Evolutionary conservation across 2,113 vertebrate species (phyloP).

Genomic region (Etia nguti): DNA sequence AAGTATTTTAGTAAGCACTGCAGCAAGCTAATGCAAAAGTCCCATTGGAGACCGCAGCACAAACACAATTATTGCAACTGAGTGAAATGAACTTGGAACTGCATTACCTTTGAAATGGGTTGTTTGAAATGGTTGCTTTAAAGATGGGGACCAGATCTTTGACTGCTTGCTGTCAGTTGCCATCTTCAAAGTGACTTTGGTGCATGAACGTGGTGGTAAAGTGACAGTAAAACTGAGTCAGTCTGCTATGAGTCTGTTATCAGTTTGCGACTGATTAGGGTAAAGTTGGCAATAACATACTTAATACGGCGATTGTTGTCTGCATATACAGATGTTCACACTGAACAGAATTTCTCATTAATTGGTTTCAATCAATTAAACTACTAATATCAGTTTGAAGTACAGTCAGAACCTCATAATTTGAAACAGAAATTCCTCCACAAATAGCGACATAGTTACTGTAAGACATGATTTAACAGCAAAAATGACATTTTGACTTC

Average conservation of each 20-base stretch:
- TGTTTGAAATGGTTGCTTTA: neutral
- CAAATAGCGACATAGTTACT: neutral
- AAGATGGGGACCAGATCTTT: neutral
- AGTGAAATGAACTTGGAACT: neutral
- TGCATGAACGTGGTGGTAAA: neutral
- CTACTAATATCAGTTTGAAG: neutral
- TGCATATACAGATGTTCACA: neutral
- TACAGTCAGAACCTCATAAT: neutral
- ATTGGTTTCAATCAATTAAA: neutral
- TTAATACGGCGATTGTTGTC: neutral
- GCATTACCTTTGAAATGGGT: neutral
- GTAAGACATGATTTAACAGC: neutral
- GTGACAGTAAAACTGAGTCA: neutral
- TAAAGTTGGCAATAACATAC: neutral
- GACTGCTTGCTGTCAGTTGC: neutral
- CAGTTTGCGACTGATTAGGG: neutral
- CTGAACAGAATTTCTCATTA: neutral
- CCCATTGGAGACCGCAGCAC: neutral
- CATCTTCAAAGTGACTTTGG: neutral
- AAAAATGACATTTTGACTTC: neutral
- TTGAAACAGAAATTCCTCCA: neutral
- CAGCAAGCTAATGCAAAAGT: neutral
- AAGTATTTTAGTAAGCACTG: neutral
- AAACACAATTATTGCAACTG: neutral
- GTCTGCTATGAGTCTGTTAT: neutral